Conservation (phyloP, 2,113 vertebrate genomes). For the Bagarius yarrelli region DNA sequence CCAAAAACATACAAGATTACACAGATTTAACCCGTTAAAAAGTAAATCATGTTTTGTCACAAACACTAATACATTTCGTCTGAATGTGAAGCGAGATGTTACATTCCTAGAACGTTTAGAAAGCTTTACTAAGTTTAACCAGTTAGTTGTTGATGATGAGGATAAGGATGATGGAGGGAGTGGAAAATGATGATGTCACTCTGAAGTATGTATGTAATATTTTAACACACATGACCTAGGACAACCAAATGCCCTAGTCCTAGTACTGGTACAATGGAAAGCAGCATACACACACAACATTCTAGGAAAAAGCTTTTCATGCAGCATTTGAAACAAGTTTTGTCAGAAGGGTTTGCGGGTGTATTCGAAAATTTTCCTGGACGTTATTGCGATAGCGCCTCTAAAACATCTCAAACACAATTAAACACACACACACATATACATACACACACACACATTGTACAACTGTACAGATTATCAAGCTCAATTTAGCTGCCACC, state of each 20-base stretch:
- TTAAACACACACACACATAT: constrained; percentile 22
- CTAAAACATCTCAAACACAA: constrained; percentile 21
- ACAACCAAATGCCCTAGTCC: background rate
- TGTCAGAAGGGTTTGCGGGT: background rate
- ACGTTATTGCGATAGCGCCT: constrained; percentile 10
- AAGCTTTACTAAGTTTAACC: background rate
- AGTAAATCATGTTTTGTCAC: background rate
- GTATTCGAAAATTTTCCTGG: constrained; percentile 17
- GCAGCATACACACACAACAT: background rate
- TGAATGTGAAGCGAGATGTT: background rate
- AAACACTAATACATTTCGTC: background rate
- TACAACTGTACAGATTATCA: constrained; percentile 23
- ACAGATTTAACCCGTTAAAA: background rate
- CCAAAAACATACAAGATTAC: too few relatives aligned
- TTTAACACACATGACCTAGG: background rate
- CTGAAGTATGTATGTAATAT: background rate
- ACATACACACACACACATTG: constrained; percentile 8
- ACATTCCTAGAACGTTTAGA: background rate
- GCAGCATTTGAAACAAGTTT: constrained; percentile 5
- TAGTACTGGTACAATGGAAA: background rate
- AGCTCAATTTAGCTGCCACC: constrained; percentile 16
- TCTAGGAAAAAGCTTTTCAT: constrained; percentile 11
- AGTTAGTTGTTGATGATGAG: background rate
- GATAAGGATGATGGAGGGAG: background rate
- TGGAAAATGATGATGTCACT: constrained; percentile 4